Percentiles rank a stretch among this genome's conserved stretches.
Conservation (phyloP, 2,113 vertebrate genomes). For the Pseudonaja textilis region DNA sequence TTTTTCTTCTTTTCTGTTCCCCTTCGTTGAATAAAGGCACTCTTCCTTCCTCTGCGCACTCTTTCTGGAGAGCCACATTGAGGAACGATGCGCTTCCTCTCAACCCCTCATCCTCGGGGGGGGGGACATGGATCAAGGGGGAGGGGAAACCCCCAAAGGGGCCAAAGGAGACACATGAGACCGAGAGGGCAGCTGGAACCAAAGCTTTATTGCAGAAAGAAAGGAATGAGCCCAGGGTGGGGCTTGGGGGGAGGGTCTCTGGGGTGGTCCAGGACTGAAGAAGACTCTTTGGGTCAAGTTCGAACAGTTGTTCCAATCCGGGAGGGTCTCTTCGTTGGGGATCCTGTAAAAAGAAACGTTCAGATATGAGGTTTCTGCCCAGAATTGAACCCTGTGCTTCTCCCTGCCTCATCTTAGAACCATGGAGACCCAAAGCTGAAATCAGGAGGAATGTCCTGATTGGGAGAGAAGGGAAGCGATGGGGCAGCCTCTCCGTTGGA, state of each 20-base stretch:
- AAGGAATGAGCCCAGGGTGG: background rate
- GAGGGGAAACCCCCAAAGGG: too few species aligned
- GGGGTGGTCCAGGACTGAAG: background rate
- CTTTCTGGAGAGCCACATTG: background rate
- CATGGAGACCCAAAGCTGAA: background rate
- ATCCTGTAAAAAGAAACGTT: background rate
- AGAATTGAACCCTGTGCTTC: background rate
- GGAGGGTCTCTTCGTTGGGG: background rate
- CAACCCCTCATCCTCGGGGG: background rate
- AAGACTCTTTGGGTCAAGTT: background rate
- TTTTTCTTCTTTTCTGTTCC: too few species aligned
- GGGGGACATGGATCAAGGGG: too few species aligned
- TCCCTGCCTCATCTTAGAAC: background rate
- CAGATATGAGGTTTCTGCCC: background rate
- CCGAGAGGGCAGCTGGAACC: too few species aligned
- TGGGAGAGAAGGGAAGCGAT: background rate
- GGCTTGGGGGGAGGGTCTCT: background rate
- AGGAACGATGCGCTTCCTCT: background rate
- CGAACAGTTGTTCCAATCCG: rapidly evolving
- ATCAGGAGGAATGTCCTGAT: background rate
- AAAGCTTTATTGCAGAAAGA: background rate
- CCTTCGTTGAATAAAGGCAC: too few species aligned
- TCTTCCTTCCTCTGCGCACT: rapidly evolving
- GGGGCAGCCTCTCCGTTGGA: background rate
- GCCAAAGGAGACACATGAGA: background rate